Base-by-base conservation (phyloP, 2,113 vertebrate genomes). In the Sinocyclocheilus anshuiensis region DNA sequence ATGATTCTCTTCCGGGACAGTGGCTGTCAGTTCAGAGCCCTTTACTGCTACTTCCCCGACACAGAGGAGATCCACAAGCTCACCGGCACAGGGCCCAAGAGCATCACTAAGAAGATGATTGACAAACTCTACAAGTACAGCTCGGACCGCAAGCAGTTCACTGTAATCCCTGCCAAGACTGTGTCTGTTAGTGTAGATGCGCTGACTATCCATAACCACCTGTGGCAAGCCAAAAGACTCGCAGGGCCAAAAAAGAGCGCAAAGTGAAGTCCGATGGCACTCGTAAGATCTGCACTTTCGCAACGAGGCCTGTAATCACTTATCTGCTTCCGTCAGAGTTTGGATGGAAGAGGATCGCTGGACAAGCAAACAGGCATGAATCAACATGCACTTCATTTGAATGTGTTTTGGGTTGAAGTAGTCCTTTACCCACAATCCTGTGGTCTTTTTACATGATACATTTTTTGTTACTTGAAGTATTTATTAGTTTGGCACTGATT, bases 61-160 rank as follows among this genome's bases (percentile, higher is more conserved):
- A 94, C 94, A 0, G 96, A 97, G 45, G 96, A 97, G 53, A 96
- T 97, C 91, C 95, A 92, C 89, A 97, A 97, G 76, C 91, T 97
- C 36, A 96, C 96, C 0, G 96, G 96, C 86, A 97, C 95, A 0
- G 96, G 96, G 71, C 96, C 96, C 39, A 95, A 94, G 92, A 96
- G 90, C 92, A 96, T 97, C 94, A 95, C 93, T 90, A 96, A 95
- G 95, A 97, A 96, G 88, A 97, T 97, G 96, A 95, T 97, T 1
- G 96, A 97, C 90, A 97, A 96, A 88, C 94, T 97, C 33, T 97
- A 97, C 72, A 97, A 97, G 75, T 97, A 97, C 92, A 97, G 96
- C 89, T 97, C 96, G 0, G 96, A 97, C 94, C 94, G 96, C 48
- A 97, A 97, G 90, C 96, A 97, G 92, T 97, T 97, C 45, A 97